Evolutionary conservation across 2,888 invertebrate species (phyloP).

Genomic region (Alviniconcha strummeri): DNA sequence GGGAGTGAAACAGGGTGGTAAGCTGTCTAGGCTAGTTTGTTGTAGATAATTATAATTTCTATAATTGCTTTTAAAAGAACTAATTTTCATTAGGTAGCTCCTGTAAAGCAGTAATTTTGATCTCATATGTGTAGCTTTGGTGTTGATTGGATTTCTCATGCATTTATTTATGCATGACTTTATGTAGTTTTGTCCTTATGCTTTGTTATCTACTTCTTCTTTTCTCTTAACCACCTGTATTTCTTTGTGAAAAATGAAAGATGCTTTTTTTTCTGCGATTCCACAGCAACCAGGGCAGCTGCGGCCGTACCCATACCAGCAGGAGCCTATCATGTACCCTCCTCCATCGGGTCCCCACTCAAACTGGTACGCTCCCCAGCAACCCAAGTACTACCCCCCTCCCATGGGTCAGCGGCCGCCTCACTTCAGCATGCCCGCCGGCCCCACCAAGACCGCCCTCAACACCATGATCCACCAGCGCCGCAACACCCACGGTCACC

Average conservation of each 20-base stretch:
- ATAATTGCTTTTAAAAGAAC: too few relatives aligned
- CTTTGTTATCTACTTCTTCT: not conserved
- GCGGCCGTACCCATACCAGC: slow-evolving; percentile 45
- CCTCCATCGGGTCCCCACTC: slow-evolving; percentile 48
- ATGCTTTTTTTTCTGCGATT: not conserved
- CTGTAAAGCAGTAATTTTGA: too few relatives aligned
- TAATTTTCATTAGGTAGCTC: too few relatives aligned
- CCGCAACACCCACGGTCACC: too few relatives aligned
- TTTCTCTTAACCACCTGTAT: not conserved
- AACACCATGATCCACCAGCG: slow-evolving; percentile 18
- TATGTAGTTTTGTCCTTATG: not conserved
- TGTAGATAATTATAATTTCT: too few relatives aligned
- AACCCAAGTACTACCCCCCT: slow-evolving; percentile 40
- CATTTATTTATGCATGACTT: not conserved
- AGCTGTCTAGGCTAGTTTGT: too few relatives aligned
- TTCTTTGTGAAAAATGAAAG: slow-evolving; percentile 5
- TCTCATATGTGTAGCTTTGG: not conserved
- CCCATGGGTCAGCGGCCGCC: slow-evolving; percentile 20
- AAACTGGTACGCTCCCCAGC: slow-evolving; percentile 52
- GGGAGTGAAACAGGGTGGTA: too few relatives aligned
- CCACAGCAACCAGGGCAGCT: slow-evolving; percentile 44
- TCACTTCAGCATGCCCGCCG: slow-evolving; percentile 7
- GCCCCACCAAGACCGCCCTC: slow-evolving; percentile 32
- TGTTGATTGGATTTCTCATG: not conserved
- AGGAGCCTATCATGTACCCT: slow-evolving; percentile 53